phyloP scores from a whole-genome alignment of 2,797 vertebrate species.

The Ibycter americanus region DNA sequence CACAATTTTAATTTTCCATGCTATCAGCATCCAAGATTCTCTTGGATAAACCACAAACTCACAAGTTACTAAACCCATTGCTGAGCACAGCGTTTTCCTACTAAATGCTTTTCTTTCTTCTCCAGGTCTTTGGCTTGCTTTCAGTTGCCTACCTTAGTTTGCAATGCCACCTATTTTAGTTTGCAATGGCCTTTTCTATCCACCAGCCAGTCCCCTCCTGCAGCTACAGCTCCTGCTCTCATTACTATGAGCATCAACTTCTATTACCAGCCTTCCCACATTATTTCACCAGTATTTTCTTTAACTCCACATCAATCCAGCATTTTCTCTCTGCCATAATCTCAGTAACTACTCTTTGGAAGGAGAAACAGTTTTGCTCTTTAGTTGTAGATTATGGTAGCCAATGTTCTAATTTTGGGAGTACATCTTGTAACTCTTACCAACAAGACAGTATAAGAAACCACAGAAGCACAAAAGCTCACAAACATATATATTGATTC shows the following conservation, averaged over 20 bases:
- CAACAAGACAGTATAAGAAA: not conserved
- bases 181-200: not conserved
- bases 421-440: not conserved
- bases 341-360: not conserved
- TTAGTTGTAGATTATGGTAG: not conserved
- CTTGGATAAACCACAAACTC: not conserved
- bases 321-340: not conserved
- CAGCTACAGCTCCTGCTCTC: not conserved
- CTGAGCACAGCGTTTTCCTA: not conserved
- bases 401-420: not conserved
- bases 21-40: not conserved
- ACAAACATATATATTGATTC: not conserved
- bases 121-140: not conserved
- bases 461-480: not conserved
- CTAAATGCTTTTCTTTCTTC: not conserved
- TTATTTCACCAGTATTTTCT: not conserved
- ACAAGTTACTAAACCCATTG: not conserved
- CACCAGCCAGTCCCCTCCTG: not conserved
- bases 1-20: not conserved
- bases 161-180: not conserved
- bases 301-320: not conserved
- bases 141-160: not conserved
- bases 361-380: not conserved
- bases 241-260: fast-evolving
- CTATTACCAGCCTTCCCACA: not conserved